These are phyloP conservation scores for Aegypius monachus DNA, from an alignment of 2,113 vertebrate species.

Conservation along the genomic window DNA sequence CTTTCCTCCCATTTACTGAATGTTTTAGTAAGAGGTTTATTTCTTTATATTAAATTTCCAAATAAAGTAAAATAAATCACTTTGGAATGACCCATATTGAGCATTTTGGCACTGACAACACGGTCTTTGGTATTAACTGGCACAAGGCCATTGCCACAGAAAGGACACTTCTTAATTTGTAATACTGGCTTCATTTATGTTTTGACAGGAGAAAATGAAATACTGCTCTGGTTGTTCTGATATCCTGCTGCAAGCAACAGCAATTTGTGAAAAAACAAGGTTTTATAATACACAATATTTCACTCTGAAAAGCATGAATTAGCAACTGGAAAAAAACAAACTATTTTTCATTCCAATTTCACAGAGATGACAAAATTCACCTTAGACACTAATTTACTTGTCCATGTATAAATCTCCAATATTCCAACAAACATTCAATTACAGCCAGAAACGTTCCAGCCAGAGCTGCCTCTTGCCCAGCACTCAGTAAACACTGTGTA, in stretches of 20 bases:
- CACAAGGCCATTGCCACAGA: neutral
- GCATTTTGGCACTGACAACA: neutral
- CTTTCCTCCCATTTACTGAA: neutral
- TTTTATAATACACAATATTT: neutral
- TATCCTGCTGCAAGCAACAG: neutral
- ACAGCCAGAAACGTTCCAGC: neutral
- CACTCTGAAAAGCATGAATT: constrained; percentile 1
- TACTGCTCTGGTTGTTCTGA: neutral
- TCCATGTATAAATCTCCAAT: neutral
- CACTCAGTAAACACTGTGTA: neutral
- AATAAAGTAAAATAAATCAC: neutral
- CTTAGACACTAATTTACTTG: constrained; percentile 34
- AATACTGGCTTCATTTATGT: constrained; percentile 11
- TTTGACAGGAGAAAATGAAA: constrained; percentile 26
- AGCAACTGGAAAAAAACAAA: neutral
- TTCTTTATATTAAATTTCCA: neutral
- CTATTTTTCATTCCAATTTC: constrained; percentile 15
- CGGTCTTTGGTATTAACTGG: neutral
- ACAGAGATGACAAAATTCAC: constrained; percentile 20
- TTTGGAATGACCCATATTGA: neutral
- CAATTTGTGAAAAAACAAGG: neutral
- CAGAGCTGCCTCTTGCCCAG: constrained; percentile 35
- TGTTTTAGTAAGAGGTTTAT: neutral
- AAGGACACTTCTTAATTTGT: neutral
- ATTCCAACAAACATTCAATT: constrained; percentile 7